Base-by-base conservation (phyloP, 2,797 vertebrate genomes). In the Notolabrus celidotus region DNA sequence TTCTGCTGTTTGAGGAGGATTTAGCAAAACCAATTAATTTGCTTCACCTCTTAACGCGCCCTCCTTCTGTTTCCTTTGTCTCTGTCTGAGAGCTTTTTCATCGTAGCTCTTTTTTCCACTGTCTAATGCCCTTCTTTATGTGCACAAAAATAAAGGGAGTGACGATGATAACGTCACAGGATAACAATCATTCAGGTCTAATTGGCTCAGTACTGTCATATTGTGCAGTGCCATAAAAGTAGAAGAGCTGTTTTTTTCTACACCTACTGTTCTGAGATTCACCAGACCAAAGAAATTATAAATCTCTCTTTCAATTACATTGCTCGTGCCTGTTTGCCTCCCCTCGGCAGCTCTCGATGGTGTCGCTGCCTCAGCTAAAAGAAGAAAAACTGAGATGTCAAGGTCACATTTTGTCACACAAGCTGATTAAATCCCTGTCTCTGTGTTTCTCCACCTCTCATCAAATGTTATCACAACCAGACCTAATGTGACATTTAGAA, bases 21-120 rank as follows among this genome's bases (percentile, higher is more conserved):
- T 94, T 90, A 92, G 91, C 90, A 90, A 93, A 93, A 91, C 90
- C 88, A 92, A 93, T 93, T 92, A 89, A 94, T 94, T 92, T 88
- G 84, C 76, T 67, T 90, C 86, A 85, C 86, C 80, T 87, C 78
- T 86, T 83, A 47, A 61, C 2, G 46, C 72, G 29, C 79, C 79
- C 85, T 80, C 82, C 83, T 70, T 80, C 74, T 75, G 74, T 77
- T 77, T 84, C 33, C 64, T 88, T 87, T 87, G 82, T 89, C 78
- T 85, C 76, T 43, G 66, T 78, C 78, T 82, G 53, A 58, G 46
- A 80, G 86, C 77, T 82, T 85, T 87, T 84, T 84, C 79, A 83
- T 86, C 63, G 80, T 79, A 62, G 51, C 57, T 66, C 31, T 87
- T 82, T 74, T 61, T 42, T 11, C 42, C 67, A 63, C 74, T 80